Evolutionary conservation across 2,113 vertebrate species (phyloP).

Genomic region (Centropus bengalensis): DNA sequence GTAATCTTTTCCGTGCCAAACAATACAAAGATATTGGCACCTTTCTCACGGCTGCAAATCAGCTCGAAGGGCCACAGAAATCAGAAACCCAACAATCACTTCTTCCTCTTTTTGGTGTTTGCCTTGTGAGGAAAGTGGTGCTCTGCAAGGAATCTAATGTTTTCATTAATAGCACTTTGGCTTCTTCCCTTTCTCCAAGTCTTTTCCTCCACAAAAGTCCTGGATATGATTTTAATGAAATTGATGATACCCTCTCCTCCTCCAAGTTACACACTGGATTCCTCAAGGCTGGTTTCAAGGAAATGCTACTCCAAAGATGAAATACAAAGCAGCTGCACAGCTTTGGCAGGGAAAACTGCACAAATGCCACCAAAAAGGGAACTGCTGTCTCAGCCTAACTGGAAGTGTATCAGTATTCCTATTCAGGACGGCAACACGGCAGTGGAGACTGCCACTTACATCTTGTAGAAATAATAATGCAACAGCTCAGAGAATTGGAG

Average conservation of each 20-base stretch:
- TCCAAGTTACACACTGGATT: conserved; percentile 26
- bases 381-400: conserved; percentile 27
- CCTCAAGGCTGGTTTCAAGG: conserved; percentile 29
- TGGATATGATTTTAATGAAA: conserved; percentile 36
- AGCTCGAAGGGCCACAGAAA: conserved; percentile 28
- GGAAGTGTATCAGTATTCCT: conserved; percentile 1
- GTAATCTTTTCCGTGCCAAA: conserved; percentile 45
- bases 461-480: background rate
- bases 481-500: background rate
- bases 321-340: conserved; percentile 63
- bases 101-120: conserved; percentile 19
- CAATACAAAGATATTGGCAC: conserved; percentile 58
- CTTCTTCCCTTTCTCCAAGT: conserved; percentile 10
- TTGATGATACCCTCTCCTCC: background rate
- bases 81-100: conserved; percentile 20
- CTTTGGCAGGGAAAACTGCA: conserved; percentile 24
- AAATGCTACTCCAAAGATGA: conserved; percentile 9
- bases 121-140: background rate
- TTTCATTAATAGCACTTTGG: background rate
- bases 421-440: background rate
- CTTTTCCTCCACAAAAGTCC: conserved; percentile 19
- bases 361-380: conserved; percentile 33
- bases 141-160: background rate
- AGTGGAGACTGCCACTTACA: background rate
- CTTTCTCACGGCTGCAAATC: conserved; percentile 51